These are phyloP conservation scores for Craniophora ligustri DNA, from an alignment of 2,888 invertebrate species.

Conservation along the genomic window DNA sequence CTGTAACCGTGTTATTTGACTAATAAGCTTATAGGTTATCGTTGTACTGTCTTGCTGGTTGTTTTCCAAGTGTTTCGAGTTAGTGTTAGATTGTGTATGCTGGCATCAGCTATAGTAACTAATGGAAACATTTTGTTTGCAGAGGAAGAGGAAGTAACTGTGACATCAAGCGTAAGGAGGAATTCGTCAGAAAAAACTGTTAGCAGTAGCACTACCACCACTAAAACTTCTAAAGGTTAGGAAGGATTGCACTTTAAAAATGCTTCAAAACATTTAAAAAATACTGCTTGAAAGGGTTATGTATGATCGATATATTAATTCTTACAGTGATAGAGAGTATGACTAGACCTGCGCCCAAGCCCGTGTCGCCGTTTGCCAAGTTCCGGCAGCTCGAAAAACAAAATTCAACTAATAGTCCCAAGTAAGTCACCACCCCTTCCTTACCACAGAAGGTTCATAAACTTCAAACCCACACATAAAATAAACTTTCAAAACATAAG, in stretches of 20 bases:
- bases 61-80: constrained; percentile 74
- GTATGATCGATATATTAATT: constrained; percentile 6
- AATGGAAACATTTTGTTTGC: constrained; percentile 58
- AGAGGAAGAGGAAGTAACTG: constrained; percentile 84
- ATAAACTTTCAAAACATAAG: constrained; percentile 19
- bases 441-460: constrained; percentile 5
- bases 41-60: constrained; percentile 80
- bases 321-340: constrained; percentile 87
- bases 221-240: constrained; percentile 89
- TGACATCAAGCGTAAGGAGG: constrained; percentile 84
- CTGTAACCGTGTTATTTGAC: constrained; percentile 85
- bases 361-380: constrained; percentile 96
- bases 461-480: constrained; percentile 28
- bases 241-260: neutral
- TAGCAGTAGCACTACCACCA: constrained; percentile 88
- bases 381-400: constrained; percentile 97
- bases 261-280: neutral
- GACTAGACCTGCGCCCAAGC: constrained; percentile 88
- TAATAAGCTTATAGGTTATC: constrained; percentile 84
- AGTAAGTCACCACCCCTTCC: constrained; percentile 88
- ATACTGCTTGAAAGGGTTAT: neutral
- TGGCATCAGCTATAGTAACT: neutral
- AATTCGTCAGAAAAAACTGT: constrained; percentile 88
- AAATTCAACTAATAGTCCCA: constrained; percentile 93
- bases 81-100: constrained; percentile 56